These are phyloP conservation scores for Oenanthe melanoleuca DNA, from an alignment of 2,113 vertebrate species.

Conservation along the genomic window DNA sequence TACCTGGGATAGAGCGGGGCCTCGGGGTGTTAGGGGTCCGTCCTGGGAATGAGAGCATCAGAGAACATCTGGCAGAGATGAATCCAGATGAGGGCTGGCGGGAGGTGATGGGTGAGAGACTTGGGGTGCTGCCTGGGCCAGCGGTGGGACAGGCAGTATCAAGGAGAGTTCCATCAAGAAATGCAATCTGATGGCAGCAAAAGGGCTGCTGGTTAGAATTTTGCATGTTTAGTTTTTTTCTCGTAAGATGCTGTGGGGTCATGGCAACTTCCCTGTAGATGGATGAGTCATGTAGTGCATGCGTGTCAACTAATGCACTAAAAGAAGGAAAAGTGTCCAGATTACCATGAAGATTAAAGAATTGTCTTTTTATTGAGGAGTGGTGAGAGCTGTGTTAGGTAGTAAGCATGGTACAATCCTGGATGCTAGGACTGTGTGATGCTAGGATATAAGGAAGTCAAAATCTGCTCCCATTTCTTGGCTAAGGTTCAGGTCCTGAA, in stretches of 20 bases:
- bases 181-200: background rate
- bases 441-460: background rate
- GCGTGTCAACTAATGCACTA: background rate
- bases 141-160: background rate
- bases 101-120: background rate
- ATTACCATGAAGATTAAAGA: background rate
- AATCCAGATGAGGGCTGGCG: background rate
- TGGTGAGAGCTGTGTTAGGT: background rate
- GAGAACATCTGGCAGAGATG: background rate
- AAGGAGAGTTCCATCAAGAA: background rate
- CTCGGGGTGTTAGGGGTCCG: background rate
- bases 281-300: background rate
- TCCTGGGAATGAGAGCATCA: background rate
- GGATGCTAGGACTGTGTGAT: background rate
- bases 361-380: background rate
- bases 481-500: background rate
- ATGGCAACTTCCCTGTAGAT: background rate
- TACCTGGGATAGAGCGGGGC: background rate
- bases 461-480: background rate
- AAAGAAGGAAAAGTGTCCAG: background rate
- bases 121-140: too few relatives aligned
- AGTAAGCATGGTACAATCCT: fast-evolving
- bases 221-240: background rate
- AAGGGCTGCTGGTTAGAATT: background rate
- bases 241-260: background rate